Evolutionary conservation across 1,140 invertebrate species (phyloP), one percentile per base, ranked within the genome.

Genomic region (Bombus huntii): DNA sequence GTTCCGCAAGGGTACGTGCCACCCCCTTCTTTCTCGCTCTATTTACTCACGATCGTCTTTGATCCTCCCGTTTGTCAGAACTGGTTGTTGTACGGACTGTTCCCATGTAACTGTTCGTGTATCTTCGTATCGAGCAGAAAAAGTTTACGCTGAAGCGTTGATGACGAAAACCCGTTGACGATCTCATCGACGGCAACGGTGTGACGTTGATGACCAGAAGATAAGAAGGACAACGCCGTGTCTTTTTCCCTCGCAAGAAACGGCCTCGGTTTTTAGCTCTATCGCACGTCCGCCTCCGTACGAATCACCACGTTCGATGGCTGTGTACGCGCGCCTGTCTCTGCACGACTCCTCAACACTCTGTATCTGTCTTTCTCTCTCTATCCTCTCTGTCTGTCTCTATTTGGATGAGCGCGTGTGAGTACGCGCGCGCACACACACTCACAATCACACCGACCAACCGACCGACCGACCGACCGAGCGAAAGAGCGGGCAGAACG

Each of bases 171-270:
- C 25, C 65, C 76, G 84, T 78, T 74, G 84, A 81, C 76, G 75
- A 62, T 83, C 85, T 89, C 88, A 89, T 89, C 87, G 88, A 89
- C 89, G 81, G 77, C 73, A 34, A 70, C n/a, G 72, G 10, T 57
- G n/a, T 34, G 57, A 42, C 83, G 71, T 12, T 37, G 39, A 66
- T 53, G 31, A 73, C 47, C 9, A 74, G 53, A 53, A 42, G 34
- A 39, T 34, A 47, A 81, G 39, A 72, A 47, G 76, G 73, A 83
- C 74, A 77, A 47, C 31, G 8, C 10, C 13, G 47, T 22, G 37
- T 79, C 34, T 72, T 74, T 84, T 57, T 78, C 15, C 57, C 53
- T 57, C 73, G 44, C 81, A 53, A 53, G 53, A 81, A 82, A 82
- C 78, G 72, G 78, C 82, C 88, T 87, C 80, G 86, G 62, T 85